These are phyloP conservation scores for Etheostoma nigrum DNA, from an alignment of 2,797 vertebrate genomes.

Conservation along the genomic window DNA sequence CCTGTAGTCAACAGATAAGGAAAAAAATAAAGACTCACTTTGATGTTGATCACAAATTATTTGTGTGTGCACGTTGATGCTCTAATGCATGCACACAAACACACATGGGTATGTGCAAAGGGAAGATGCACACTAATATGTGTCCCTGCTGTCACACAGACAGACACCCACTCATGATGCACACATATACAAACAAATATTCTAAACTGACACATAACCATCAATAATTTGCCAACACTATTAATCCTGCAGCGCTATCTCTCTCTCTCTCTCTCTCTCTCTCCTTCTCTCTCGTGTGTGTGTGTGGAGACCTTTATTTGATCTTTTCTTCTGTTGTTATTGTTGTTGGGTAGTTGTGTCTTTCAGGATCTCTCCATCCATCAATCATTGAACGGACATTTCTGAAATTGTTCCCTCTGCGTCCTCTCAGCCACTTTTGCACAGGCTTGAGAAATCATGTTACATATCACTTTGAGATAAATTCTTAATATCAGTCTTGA, in stretches of 20 bases:
- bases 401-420: conserved; percentile 25
- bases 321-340: conserved; percentile 14
- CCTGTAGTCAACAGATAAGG: conserved; percentile 78
- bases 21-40: conserved; percentile 77
- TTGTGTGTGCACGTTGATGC: conserved; percentile 43
- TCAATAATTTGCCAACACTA: conserved; percentile 39
- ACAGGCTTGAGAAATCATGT: conserved; percentile 17
- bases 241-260: conserved; percentile 24
- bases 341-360: conserved; percentile 34
- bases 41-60: conserved; percentile 79
- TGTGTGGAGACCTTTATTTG: not conserved
- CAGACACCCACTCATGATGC: conserved; percentile 16
- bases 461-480: conserved; percentile 12
- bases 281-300: not conserved
- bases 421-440: conserved; percentile 9
- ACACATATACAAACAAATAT: conserved; percentile 1
- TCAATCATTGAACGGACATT: conserved; percentile 25
- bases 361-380: conserved; percentile 36
- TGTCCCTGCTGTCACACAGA: conserved; percentile 7
- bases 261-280: conserved; percentile 3
- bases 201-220: conserved; percentile 38
- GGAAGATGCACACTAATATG: conserved; percentile 9
- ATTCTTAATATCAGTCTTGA: conserved; percentile 3
- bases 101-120: not conserved
- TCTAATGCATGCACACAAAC: conserved; percentile 2